phyloP scores from a whole-genome alignment of 2,113 vertebrate species.

The Prinia subflava region DNA sequence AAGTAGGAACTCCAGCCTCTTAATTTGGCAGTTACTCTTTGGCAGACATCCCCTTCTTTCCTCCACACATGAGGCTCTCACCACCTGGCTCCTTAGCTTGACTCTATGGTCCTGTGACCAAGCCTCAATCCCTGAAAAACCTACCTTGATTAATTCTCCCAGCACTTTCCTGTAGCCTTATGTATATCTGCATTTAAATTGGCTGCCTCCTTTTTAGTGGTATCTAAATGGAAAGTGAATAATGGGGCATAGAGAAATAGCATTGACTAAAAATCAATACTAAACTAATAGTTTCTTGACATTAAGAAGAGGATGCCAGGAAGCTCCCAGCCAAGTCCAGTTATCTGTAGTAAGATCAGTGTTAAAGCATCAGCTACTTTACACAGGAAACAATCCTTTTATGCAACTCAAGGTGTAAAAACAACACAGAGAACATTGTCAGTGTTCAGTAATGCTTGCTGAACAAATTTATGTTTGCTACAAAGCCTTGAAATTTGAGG shows the following conservation, averaged over 20 bases:
- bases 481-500: neutral
- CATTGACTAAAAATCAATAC: neutral
- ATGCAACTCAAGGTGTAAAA: neutral
- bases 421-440: fast-evolving
- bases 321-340: neutral
- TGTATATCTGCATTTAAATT: neutral
- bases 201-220: neutral
- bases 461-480: neutral
- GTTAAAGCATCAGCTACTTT: neutral
- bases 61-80: neutral
- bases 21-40: neutral
- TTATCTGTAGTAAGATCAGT: neutral
- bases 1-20: neutral
- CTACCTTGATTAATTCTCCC: neutral
- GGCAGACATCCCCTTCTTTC: neutral
- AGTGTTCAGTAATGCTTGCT: neutral
- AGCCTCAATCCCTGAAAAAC: neutral
- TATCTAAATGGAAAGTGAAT: neutral
- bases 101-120: neutral
- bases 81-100: neutral
- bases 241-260: neutral
- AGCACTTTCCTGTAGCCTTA: neutral
- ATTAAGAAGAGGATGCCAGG: neutral
- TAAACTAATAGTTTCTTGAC: neutral
- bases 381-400: neutral